A percentile compares a stretch with the other conserved stretches of the same genome.
phyloP scores from a whole-genome alignment of 2,888 invertebrate genomes.

The Clanis bilineata region DNA sequence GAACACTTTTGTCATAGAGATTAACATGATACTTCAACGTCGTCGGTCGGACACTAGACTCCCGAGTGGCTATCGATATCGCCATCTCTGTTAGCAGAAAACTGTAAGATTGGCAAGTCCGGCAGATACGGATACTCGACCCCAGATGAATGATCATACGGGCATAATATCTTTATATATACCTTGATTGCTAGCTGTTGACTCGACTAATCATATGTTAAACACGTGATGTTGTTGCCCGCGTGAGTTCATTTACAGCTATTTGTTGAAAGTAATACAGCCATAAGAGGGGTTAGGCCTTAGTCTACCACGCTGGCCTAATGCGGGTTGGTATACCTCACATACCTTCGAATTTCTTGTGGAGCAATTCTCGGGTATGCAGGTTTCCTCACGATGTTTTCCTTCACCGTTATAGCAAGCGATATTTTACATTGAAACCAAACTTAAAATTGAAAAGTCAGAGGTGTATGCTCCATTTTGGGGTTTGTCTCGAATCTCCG shows the following conservation, averaged over 20 bases:
- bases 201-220: not conserved
- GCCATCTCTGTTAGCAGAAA: not conserved
- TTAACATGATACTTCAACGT: not conserved
- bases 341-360: too few relatives aligned
- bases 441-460: too few relatives aligned
- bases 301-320: too few relatives aligned
- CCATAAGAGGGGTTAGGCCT: too few relatives aligned
- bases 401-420: too few relatives aligned
- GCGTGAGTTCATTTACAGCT: not conserved
- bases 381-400: too few relatives aligned
- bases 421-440: too few relatives aligned
- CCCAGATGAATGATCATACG: not conserved
- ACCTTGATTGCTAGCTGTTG: not conserved
- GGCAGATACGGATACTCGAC: not conserved
- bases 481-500: too few relatives aligned
- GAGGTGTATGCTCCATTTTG: too few relatives aligned
- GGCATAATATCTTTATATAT: not conserved
- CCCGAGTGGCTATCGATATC: not conserved
- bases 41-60: not conserved
- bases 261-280: not conserved
- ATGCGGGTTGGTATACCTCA: too few relatives aligned
- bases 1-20: not conserved
- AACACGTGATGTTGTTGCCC: not conserved
- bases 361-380: too few relatives aligned
- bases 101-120: constrained; percentile 1